Evolutionary conservation across 2,888 invertebrate species (phyloP).

Genomic region (Dromius quadrimaculatus): DNA sequence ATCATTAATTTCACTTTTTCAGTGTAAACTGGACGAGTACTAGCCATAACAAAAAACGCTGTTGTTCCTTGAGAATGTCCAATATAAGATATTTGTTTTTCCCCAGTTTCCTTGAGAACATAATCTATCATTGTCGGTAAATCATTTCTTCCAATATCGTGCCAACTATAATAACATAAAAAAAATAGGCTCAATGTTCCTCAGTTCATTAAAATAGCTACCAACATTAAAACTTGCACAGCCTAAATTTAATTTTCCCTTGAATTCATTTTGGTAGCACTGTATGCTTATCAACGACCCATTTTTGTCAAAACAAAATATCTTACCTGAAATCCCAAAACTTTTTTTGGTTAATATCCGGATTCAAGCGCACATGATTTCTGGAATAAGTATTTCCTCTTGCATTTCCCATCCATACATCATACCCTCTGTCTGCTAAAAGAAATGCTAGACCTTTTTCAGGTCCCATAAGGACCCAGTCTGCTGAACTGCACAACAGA

Average conservation of each 20-base stretch:
- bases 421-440: conserved; percentile 67
- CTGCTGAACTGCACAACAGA: conserved; percentile 67
- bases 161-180: conserved; percentile 75
- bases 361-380: conserved; percentile 64
- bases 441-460: conserved; percentile 69
- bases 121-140: conserved; percentile 86
- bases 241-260: too few species aligned
- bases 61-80: conserved; percentile 87
- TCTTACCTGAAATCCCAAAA: conserved; percentile 66
- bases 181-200: too few species aligned
- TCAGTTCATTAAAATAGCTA: too few species aligned
- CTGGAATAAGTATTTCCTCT: conserved; percentile 72
- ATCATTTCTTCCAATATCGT: conserved; percentile 84
- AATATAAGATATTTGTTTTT: conserved; percentile 76
- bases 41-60: conserved; percentile 76
- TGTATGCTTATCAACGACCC: too few species aligned
- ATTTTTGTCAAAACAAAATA: not conserved
- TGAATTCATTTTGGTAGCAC: too few species aligned
- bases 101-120: conserved; percentile 71
- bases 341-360: conserved; percentile 32
- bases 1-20: conserved; percentile 75
- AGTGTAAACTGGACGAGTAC: conserved; percentile 75
- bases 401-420: conserved; percentile 72
- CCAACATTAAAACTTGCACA: too few species aligned
- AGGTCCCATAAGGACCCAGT: conserved; percentile 69